Conservation (phyloP, 2,888 invertebrate genomes). For the Ichneumoninae sp. region DNA sequence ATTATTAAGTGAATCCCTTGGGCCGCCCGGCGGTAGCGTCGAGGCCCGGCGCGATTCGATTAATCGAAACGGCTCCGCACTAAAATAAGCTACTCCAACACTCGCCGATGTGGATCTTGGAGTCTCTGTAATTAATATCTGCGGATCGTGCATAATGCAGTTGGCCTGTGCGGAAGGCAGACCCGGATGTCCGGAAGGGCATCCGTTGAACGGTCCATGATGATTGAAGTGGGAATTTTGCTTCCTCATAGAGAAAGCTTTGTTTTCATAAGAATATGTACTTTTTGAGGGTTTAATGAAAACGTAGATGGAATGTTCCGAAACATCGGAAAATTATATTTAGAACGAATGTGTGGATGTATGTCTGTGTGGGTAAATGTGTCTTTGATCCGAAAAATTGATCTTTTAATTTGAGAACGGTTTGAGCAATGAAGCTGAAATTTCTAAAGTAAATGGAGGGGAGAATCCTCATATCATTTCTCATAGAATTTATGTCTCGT, state of each 20-base stretch:
- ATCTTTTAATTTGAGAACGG: too few relatives aligned
- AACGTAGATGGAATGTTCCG: too few relatives aligned
- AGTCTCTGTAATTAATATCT: constrained; percentile 46
- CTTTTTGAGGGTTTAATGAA: too few relatives aligned
- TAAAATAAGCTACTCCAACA: background rate
- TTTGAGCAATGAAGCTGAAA: too few relatives aligned
- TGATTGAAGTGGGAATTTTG: too few relatives aligned
- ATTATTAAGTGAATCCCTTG: constrained; percentile 50
- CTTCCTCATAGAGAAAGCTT: too few relatives aligned
- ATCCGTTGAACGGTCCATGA: too few relatives aligned
- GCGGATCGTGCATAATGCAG: constrained; percentile 2
- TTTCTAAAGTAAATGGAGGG: too few relatives aligned
- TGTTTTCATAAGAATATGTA: too few relatives aligned
- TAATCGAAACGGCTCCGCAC: constrained; percentile 40
- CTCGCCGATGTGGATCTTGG: constrained; percentile 27
- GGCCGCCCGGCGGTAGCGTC: background rate
- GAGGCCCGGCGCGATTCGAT: constrained; percentile 36
- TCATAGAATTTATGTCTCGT: background rate
- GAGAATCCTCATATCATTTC: too few relatives aligned
- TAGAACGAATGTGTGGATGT: background rate
- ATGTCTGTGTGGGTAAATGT: too few relatives aligned
- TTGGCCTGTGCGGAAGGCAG: background rate
- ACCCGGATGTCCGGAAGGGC: background rate
- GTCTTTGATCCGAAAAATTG: too few relatives aligned
- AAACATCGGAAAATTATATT: background rate